Evolutionary conservation across 2,888 invertebrate genomes (phyloP), one percentile per base, ranked within the genome.

Genomic region (Hirtodrosophila histrioides): DNA sequence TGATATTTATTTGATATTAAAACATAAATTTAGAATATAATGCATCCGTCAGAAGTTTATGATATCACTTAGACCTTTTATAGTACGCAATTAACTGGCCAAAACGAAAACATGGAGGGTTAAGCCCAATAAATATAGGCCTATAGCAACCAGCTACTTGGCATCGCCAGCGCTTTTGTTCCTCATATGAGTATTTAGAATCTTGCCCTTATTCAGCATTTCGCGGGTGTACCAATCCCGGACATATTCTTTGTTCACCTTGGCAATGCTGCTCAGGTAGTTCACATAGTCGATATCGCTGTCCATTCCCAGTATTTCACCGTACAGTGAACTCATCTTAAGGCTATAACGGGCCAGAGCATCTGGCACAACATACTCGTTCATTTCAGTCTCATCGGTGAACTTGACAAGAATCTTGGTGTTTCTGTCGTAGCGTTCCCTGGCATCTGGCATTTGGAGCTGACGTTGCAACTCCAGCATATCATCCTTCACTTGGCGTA

Each of bases 281-380:
- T 6, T 29, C 1, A 78, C 72, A 12, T 68, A 66, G 31, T 78
- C 69, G 4, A 75, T 40, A 46, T 79, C 79, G 40, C 65, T 66
- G 29, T 73, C 81, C 3, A 78, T 44, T 0, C 53, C 40, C 3
- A 79, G 10, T 0, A 70, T 70, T 7, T 69, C 67, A 0, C 61
- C 46, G 24, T 54, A 81, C 0, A 78, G 41, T 0, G 57, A 8
- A 10, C 56, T 62, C 65, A 81, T 73, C 51, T 75, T 78, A 0
- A 64, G 7, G n/a, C 62, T 66, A 9, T 44, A 79, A 1, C 23
- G 50, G 9, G 48, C 49, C 37, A 81, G 17, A 1, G 79, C 75
- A 36, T 56, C 33, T 0, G 62, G 43, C 3, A 70, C 37, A 2
- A 69, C 49, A 0, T 43, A 60, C 33, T 75, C 68, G 23, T 43